Conservation (phyloP, 2,888 invertebrate species). For the Chymomyza amoena region DNA sequence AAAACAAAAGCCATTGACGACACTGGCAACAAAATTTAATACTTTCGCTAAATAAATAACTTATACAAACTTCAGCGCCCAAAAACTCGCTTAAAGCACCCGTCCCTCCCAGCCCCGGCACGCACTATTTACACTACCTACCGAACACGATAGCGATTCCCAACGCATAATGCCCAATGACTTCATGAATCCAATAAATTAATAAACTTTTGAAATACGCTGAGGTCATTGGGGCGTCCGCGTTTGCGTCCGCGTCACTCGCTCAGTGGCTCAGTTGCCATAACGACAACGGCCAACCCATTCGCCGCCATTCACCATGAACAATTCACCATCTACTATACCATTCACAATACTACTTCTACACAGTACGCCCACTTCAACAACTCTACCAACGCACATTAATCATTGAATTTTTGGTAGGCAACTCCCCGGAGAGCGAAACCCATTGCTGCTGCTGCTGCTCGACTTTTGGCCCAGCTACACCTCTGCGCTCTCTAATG, state of each 20-base stretch:
- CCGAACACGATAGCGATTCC: conserved; percentile 29
- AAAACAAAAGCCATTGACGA: background rate
- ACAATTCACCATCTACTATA: too few relatives aligned
- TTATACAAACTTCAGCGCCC: conserved; percentile 3
- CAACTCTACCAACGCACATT: conserved; percentile 61
- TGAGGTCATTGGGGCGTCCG: conserved; percentile 62
- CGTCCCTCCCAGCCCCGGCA: background rate
- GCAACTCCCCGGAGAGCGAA: conserved; percentile 58
- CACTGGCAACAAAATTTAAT: conserved; percentile 60
- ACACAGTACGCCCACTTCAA: conserved; percentile 52
- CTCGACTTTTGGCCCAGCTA: conserved; percentile 2
- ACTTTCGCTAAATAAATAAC: conserved; percentile 59
- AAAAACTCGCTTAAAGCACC: conserved; percentile 12
- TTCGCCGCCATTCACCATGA: conserved; percentile 33
- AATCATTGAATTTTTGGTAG: conserved; percentile 73
- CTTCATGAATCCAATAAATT: conserved; percentile 73
- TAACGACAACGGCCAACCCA: conserved; percentile 49
- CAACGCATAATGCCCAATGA: conserved; percentile 69
- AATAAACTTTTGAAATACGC: conserved; percentile 73
- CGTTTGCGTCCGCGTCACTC: too few relatives aligned
- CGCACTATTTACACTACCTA: too few relatives aligned
- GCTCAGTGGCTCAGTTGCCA: background rate
- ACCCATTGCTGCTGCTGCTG: conserved; percentile 22
- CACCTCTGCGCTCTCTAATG: background rate
- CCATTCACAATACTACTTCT: too few relatives aligned